phyloP scores from a whole-genome alignment of 2,113 vertebrate genomes.

The Dendrocopos noguchii region DNA sequence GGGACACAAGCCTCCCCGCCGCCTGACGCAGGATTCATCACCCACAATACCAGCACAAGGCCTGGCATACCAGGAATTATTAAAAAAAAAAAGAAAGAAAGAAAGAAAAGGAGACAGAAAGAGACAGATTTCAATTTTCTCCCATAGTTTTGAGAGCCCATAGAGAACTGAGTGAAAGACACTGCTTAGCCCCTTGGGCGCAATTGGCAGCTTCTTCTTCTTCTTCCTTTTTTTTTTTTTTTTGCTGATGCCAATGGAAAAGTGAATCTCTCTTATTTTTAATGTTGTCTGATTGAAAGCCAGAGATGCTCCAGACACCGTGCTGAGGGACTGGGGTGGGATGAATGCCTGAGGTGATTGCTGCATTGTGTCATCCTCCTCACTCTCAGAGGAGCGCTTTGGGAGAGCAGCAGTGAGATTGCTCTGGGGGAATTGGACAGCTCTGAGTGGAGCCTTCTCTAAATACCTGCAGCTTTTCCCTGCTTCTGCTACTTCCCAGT shows the following conservation, averaged over 20 bases:
- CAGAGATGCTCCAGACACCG: background rate
- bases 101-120: slow-evolving; percentile 41
- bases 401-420: slow-evolving; percentile 38
- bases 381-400: slow-evolving; percentile 42
- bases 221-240: background rate
- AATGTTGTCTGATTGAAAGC: slow-evolving; percentile 64
- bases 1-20: slow-evolving; percentile 38
- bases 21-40: slow-evolving; percentile 50
- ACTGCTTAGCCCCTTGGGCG: slow-evolving; percentile 46
- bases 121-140: slow-evolving; percentile 57
- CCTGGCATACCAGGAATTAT: slow-evolving; percentile 28
- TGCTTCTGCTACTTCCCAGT: background rate
- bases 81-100: background rate
- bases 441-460: slow-evolving; percentile 5
- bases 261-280: slow-evolving; percentile 42
- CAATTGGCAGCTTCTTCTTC: background rate
- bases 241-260: slow-evolving; percentile 42
- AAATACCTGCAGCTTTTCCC: slow-evolving; percentile 33
- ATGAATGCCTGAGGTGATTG: slow-evolving; percentile 54
- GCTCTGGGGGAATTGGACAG: background rate
- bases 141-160: slow-evolving; percentile 5
- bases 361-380: slow-evolving; percentile 55
- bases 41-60: slow-evolving; percentile 22
- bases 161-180: slow-evolving; percentile 47
- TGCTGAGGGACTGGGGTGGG: slow-evolving; percentile 71